Evolutionary conservation across 2,113 vertebrate species (phyloP).

Genomic region (Dermatemys mawii): DNA sequence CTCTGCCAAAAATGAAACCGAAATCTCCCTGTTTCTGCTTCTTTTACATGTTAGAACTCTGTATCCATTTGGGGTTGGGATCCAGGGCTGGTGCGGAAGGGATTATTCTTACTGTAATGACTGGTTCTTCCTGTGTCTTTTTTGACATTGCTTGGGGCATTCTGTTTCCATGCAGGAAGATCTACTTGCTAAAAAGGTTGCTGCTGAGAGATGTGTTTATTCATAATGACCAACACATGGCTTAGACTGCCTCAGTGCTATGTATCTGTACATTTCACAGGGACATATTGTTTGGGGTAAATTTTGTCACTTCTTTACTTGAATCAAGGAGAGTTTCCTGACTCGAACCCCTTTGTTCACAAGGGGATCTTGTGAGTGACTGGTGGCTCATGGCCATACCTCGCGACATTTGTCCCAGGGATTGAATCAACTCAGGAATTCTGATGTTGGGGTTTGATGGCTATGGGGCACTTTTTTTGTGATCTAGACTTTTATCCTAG

Average conservation of each 20-base stretch:
- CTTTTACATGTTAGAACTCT: constrained; percentile 7
- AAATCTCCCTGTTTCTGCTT: constrained; percentile 37
- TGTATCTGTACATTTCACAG: constrained; percentile 29
- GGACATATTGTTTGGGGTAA: constrained; percentile 34
- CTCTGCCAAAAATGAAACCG: constrained; percentile 51
- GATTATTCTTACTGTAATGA: constrained; percentile 33
- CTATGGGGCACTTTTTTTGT: background rate
- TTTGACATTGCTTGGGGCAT: background rate
- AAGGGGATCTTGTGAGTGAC: background rate
- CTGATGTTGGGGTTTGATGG: constrained; percentile 5
- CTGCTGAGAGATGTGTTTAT: constrained; percentile 46
- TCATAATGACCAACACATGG: constrained; percentile 49
- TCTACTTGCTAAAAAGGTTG: constrained; percentile 37
- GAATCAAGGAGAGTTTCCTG: background rate
- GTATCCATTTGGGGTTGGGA: background rate
- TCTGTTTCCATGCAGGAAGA: constrained; percentile 25
- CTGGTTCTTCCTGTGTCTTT: constrained; percentile 16
- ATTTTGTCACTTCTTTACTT: background rate
- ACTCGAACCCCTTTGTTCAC: background rate
- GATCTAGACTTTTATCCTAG: background rate
- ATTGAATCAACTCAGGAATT: background rate
- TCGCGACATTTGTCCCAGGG: background rate
- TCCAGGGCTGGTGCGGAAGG: background rate
- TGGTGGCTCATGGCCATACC: background rate
- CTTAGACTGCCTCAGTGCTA: constrained; percentile 29